Conservation (phyloP, 2,797 vertebrate genomes). For the Propithecus perrieri region DNA sequence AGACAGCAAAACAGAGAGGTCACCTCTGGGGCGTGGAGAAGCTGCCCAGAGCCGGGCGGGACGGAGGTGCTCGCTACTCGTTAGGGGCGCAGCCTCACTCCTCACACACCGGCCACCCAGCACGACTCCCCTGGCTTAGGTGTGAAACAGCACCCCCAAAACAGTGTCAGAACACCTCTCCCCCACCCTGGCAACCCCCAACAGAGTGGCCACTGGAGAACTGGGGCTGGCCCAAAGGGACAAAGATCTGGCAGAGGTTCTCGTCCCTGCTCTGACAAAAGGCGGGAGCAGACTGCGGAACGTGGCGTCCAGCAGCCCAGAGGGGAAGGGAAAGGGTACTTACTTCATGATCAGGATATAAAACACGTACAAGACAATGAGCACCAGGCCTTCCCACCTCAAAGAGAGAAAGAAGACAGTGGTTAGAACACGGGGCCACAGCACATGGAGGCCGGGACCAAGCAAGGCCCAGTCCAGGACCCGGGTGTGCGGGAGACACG, state of each 20-base stretch:
- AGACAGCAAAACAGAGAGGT: rapidly evolving
- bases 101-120: too few relatives aligned
- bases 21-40: background rate
- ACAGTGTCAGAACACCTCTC: background rate
- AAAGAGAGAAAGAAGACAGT: slow-evolving; percentile 76
- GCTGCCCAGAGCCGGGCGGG: background rate
- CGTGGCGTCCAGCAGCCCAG: rapidly evolving
- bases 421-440: background rate
- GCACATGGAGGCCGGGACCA: rapidly evolving
- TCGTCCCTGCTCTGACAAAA: background rate
- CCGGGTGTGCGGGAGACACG: rapidly evolving
- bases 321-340: slow-evolving; percentile 74
- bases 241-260: background rate
- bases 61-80: too few relatives aligned
- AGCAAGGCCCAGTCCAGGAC: background rate
- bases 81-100: rapidly evolving
- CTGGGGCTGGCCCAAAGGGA: background rate
- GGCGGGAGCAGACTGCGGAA: rapidly evolving
- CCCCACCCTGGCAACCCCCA: too few relatives aligned
- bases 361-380: slow-evolving; percentile 88
- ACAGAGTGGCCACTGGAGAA: background rate
- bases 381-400: slow-evolving; percentile 90
- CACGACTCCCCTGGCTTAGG: too few relatives aligned
- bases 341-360: slow-evolving; percentile 92
- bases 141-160: background rate